A percentile compares a stretch with the other conserved stretches of the same genome.
phyloP scores from a whole-genome alignment of 2,113 vertebrate species.

The Amazona vittata region DNA sequence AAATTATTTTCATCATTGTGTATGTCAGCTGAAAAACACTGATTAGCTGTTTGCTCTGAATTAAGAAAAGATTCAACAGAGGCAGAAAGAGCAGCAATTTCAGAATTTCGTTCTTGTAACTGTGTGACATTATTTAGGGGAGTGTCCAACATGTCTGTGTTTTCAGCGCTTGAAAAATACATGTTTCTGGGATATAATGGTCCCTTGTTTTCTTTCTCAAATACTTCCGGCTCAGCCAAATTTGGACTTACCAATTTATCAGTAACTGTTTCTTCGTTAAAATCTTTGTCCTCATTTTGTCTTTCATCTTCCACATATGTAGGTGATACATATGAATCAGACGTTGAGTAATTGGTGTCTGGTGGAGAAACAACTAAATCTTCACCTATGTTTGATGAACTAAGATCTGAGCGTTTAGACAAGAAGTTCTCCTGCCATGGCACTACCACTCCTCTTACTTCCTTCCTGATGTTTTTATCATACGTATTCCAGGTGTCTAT shows the following conservation, averaged over 20 bases:
- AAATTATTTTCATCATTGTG: constrained; percentile 19
- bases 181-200: background rate
- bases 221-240: background rate
- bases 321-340: constrained; percentile 80
- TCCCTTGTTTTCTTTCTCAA: background rate
- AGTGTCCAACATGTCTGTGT: constrained; percentile 35
- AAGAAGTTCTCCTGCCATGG: constrained; percentile 78
- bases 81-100: background rate
- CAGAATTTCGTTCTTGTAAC: background rate
- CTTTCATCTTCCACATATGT: constrained; percentile 71
- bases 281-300: constrained; percentile 56
- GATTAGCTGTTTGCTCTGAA: background rate
- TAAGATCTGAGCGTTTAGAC: constrained; percentile 71
- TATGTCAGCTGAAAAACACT: background rate
- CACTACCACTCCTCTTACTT: constrained; percentile 50
- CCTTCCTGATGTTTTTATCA: constrained; percentile 64
- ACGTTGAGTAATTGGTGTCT: constrained; percentile 82
- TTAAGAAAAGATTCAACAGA: background rate
- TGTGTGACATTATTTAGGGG: background rate
- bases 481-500: constrained; percentile 65
- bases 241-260: background rate
- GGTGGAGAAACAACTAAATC: constrained; percentile 76
- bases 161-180: background rate
- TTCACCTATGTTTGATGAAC: constrained; percentile 61
- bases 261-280: constrained; percentile 1